These are phyloP conservation scores for Macrostomum lignano DNA, from an alignment of 1,140 invertebrate species.

Conservation along the genomic window DNA sequence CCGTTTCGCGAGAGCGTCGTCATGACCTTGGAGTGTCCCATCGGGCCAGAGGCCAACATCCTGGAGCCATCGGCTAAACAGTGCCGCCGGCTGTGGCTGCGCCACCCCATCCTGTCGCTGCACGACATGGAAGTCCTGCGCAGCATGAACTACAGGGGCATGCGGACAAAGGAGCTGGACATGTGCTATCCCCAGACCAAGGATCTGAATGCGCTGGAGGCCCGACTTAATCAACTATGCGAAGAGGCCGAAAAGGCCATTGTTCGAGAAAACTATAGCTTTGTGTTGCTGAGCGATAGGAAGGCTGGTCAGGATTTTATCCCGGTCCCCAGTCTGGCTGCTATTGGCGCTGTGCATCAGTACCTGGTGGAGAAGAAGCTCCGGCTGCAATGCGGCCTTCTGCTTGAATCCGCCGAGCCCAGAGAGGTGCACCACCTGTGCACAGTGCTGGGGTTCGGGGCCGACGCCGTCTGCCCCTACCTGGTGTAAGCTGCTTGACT, in stretches of 20 bases:
- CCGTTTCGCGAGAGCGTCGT: conserved; percentile 93
- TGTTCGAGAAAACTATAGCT: conserved; percentile 41
- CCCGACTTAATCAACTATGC: conserved; percentile 48
- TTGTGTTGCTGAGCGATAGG: conserved; percentile 62
- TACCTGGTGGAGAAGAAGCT: conserved; percentile 71
- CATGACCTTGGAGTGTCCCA: conserved; percentile 57
- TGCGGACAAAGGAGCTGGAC: conserved; percentile 55
- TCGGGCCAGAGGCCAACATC: conserved; percentile 64
- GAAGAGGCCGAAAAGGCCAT: conserved; percentile 47
- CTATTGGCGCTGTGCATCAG: conserved; percentile 72
- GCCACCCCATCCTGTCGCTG: conserved; percentile 72
- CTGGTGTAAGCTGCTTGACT: too few relatives aligned
- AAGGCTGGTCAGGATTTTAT: conserved; percentile 35
- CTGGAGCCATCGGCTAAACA: conserved; percentile 58
- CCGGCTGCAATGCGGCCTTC: conserved; percentile 72
- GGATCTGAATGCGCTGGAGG: conserved; percentile 42
- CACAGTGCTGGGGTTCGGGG: conserved; percentile 74
- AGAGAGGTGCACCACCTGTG: conserved; percentile 83
- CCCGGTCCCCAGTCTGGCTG: conserved; percentile 41
- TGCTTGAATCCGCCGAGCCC: conserved; percentile 54
- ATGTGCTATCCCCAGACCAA: conserved; percentile 46
- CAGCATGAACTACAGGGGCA: conserved; percentile 50
- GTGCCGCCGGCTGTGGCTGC: conserved; percentile 64
- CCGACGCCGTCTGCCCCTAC: conserved; percentile 86
- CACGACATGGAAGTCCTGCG: conserved; percentile 60